Base-by-base conservation (phyloP, 2,888 invertebrate species). In the Machimus atricapillus region DNA sequence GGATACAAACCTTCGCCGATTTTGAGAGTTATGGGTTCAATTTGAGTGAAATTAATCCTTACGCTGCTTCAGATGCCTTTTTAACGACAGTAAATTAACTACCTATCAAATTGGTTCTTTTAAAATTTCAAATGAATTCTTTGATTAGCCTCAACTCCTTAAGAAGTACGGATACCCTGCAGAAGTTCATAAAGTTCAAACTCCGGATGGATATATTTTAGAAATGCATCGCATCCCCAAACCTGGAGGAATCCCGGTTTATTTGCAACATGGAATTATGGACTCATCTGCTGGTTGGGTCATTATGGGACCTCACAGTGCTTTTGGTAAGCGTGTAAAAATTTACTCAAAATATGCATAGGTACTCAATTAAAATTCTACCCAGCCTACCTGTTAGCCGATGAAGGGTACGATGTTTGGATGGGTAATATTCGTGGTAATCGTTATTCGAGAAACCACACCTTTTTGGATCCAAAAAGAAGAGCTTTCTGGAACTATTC, bases 171-270 rank as follows among this genome's bases (percentile, higher is more conserved):
- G 94, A 0, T 96, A 95, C 90, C 93, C 93, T 0, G 90, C 94
- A 0, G 95, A 96, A 91, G 93, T 92, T 12, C 94, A 96, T 90
- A 89, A 90, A 0, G 94, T 95, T 1, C 92, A 91, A 9, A 97
- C 97, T 0, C 90, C 92, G 8, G 97, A 97, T 93, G 96, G 96
- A 1, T 97, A 96, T 90, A 94, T 96, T 16, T 92, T 97, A 88
- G 93, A 94, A 87, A 90, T 97, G 91, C 96, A 96, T 90, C 93
- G 97, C 74, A 95, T 97, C 73, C 93, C 94, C 19, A 87, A 74
- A 79, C 58, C 81, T 46, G 88, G 87, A 23, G 88, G 79, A 3
- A 46, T 81, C 5, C 89, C 89, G 19, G 86, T 89, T 6, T 89
- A 94, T 0, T 93, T 95, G 76, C 81, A 95, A 73, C 95, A 95